These are phyloP conservation scores for Aramus guarauna DNA, from an alignment of 2,113 vertebrate species.

Conservation along the genomic window DNA sequence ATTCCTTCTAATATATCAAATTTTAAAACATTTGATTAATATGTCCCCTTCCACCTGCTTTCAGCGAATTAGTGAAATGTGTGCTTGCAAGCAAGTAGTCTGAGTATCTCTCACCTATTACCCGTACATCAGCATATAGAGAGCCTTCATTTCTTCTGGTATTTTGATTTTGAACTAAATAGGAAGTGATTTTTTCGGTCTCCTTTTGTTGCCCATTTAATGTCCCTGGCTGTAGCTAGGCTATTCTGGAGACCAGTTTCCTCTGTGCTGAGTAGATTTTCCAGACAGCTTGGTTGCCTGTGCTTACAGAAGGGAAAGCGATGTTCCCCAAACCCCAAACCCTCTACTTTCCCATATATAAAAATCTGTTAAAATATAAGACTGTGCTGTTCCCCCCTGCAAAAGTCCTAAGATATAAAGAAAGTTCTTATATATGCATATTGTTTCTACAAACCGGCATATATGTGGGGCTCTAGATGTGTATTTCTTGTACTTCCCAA, in stretches of 20 bases:
- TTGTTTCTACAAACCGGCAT: neutral
- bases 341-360: neutral
- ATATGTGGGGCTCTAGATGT: neutral
- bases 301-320: neutral
- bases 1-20: neutral
- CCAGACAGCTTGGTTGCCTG: neutral
- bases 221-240: neutral
- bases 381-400: accelerated
- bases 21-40: neutral
- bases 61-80: neutral
- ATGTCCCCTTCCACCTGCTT: neutral
- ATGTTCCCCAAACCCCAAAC: neutral
- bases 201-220: neutral
- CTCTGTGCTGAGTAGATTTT: neutral
- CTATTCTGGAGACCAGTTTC: neutral
- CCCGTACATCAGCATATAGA: neutral
- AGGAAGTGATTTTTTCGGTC: neutral
- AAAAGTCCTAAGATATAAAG: neutral
- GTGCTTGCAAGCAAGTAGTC: neutral
- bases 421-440: neutral
- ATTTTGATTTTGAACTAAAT: neutral
- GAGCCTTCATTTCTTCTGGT: neutral
- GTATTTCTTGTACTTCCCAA: neutral
- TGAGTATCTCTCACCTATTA: neutral
- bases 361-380: neutral